A percentile compares a stretch with the other conserved stretches of the same genome.
Conservation (phyloP, 2,113 vertebrate species). For the Mastomys natalensis region DNA sequence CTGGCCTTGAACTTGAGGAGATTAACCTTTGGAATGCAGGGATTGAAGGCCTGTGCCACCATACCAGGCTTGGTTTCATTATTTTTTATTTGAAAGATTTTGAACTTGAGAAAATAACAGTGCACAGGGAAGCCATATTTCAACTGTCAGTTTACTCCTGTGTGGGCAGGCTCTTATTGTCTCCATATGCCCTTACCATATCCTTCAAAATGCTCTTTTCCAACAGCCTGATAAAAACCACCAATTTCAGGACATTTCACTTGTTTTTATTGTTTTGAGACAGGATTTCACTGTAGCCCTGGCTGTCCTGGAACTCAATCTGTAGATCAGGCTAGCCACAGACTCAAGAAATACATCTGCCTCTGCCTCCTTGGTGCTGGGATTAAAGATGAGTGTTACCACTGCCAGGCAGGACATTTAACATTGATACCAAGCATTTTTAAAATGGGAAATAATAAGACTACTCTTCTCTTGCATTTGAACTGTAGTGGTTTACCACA, state of each 20-base stretch:
- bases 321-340: not conserved
- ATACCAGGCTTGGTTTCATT: not conserved
- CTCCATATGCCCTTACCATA: not conserved
- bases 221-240: not conserved
- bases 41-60: not conserved
- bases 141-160: not conserved
- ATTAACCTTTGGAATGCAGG: not conserved
- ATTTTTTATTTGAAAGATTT: slow-evolving; percentile 50
- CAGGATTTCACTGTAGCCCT: not conserved
- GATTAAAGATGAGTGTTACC: not conserved
- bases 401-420: not conserved
- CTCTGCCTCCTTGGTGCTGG: not conserved
- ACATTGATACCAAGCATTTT: slow-evolving; percentile 22
- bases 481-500: not conserved
- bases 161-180: not conserved
- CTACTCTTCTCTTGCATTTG: slow-evolving; percentile 52
- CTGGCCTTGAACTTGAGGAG: no score
- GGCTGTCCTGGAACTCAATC: not conserved
- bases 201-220: not conserved
- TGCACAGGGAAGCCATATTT: not conserved
- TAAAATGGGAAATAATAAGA: not conserved
- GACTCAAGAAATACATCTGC: not conserved
- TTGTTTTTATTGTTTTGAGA: not conserved
- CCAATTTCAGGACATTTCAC: slow-evolving; percentile 20
- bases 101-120: not conserved